These are phyloP conservation scores for Perca fluviatilis DNA, from an alignment of 2,113 vertebrate species.

Conservation along the genomic window DNA sequence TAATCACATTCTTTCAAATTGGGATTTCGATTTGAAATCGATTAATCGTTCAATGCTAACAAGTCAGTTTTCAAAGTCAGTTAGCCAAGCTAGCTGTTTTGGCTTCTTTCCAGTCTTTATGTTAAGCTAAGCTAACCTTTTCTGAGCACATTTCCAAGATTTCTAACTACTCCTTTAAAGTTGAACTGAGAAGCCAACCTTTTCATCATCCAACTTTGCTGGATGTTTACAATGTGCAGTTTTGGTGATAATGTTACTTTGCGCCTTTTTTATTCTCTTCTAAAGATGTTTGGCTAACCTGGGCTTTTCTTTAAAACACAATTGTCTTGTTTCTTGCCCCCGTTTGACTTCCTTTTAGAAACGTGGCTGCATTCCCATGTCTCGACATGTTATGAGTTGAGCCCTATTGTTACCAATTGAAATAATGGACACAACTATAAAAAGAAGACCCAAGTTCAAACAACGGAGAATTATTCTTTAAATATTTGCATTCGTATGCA, in stretches of 20 bases:
- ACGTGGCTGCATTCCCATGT: background rate
- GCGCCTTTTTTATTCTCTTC: background rate
- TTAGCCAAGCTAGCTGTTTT: background rate
- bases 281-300: background rate
- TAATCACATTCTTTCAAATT: too few relatives aligned
- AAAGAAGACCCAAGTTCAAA: background rate
- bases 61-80: background rate
- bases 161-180: background rate
- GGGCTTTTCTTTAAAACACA: background rate
- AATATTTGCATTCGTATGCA: constrained; percentile 35
- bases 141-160: background rate
- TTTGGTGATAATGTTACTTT: background rate
- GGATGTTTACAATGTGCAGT: background rate
- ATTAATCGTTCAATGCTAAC: too few relatives aligned
- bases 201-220: background rate
- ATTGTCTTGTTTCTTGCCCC: background rate
- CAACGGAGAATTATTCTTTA: constrained; percentile 2
- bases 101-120: background rate
- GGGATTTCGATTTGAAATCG: too few relatives aligned
- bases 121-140: background rate
- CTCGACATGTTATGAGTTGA: background rate
- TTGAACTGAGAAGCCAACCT: background rate
- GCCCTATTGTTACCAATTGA: background rate
- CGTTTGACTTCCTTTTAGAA: background rate
- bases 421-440: background rate